Base-by-base conservation (phyloP, 2,113 vertebrate genomes). In the Anolis carolinensis region DNA sequence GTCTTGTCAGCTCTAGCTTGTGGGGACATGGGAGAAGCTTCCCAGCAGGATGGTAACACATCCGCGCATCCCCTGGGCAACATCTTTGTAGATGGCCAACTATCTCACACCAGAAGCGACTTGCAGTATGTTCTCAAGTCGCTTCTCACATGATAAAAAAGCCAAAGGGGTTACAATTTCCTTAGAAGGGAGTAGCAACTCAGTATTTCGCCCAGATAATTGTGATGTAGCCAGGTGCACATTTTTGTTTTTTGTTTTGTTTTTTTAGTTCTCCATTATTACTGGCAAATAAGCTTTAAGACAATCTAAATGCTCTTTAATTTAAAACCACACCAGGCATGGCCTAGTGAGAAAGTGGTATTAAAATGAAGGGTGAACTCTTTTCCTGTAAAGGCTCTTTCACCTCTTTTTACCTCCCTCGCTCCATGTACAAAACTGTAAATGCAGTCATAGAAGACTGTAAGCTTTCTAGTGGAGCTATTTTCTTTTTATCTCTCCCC, bases 401-500 rank as follows among this genome's bases (percentile, higher is more conserved):
- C 65, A 67, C 72, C 30, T 70, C 11, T 23, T 27, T 34, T 10
- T 23, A 5, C 25, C 7, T 27, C 32, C 23, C n/a, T 44, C 25
- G 0, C n/a, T 50, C 39, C 18, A 80, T 34, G 70, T 48, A 32
- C 48, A 34, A n/a, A 74, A 81, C 21, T 25, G 5, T 86, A 73
- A 32, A 65, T 55, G 21, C 48, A 20, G 6, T n/a, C 62, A 5
- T 67, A 30, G 78, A 74, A 55, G 30, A 27, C 50, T 30, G 5
- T 79, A 25, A n/a, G 20, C 4, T 11, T 73, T 63, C 6, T 62
- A 52, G 44, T 73, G 55, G 44, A 59, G 4, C 55, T 59, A 16
- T 30, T 62, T 0, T 0, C 0, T 1, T n/a, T 62, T 62, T 34
- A 0, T 0, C 71, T 91, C 4, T 18, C 20, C 0, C 1, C 1